Evolutionary conservation across 1,140 invertebrate species (phyloP), one percentile per base, ranked within the genome.

Genomic region (Lycorma delicatula): DNA sequence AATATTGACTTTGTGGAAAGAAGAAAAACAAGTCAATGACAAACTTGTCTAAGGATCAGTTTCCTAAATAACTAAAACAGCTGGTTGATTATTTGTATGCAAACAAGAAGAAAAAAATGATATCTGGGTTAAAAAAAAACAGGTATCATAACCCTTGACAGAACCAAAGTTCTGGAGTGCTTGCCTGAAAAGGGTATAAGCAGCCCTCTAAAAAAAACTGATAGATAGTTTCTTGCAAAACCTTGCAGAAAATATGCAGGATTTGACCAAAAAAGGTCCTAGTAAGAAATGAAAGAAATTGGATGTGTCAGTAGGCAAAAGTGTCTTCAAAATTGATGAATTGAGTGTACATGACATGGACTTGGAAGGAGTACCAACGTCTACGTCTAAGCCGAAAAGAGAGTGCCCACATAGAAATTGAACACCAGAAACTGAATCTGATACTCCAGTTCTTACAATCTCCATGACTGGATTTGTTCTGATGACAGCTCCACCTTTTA

Each of bases 1-100:
- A 46, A 64, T 74, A 46, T 56, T 75, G 41, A 52, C 52, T 20
- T 46, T 59, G 47, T 68, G 56, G 71, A 71, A 65, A 64, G n/a
- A n/a, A 58, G 20, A 27, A 56, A 26, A 41, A 41, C 23, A n/a
- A 41, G 12, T 41, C 3, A 41, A 5, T 41, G 3, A 12, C 38
- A 41, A 41, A 20, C 38, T 41, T 41, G 38, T 20, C 38, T 16
- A 41, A 41, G 12, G 38, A 41, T 41, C n/a, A 5, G 20, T 41
- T 41, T 4, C 38, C 38, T 20, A 41, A 20, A 41, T 12, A 16
- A 20, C 12, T 41, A 20, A 41, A 41, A 41, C 3, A 41, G 38
- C 38, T 41, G 3, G 12, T 41, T 41, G 38, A 41, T 12, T 16
- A 16, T 41, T 41, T 41, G 12, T 41, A 41, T 20, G 20, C 3